Evolutionary conservation across 2,888 invertebrate genomes (phyloP), one percentile per base, ranked within the genome.

Genomic region (Callinectes sapidus): DNA sequence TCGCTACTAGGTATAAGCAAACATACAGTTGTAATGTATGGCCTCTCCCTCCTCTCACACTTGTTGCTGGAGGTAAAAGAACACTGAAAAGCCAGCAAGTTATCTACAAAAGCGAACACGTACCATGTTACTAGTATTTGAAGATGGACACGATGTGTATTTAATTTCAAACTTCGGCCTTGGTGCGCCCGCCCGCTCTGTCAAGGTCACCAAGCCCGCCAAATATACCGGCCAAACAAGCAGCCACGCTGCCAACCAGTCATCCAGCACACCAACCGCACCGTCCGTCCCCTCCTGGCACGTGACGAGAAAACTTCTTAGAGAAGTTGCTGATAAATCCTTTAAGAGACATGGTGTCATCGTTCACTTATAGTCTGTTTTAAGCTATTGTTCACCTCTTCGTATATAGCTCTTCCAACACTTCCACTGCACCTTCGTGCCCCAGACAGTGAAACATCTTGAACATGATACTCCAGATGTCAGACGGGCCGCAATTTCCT

Each of bases 191-290:
- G 77, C 90, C 66, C 77, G 86, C 92, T 92, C 90, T 92, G 48
- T 92, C 92, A 92, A 92, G 92, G 92, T 92, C 92, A 92, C 90
- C 35, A 32, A 90, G 87, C 90, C 61, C 87, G 92, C 92, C 92
- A 92, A 92, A 90, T 92, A 90, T 92, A 92, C 92, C 92, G 90
- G 87, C 92, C 92, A 92, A 92, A 92, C 89, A 87, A 66, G 35
- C 85, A 89, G 87, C 77, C 23, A 39, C 87, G 35, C 55, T 90
- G 90, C 77, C 92, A 90, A 87, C 92, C 87, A 90, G 54, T 90
- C 92, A 90, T 81, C 86, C 90, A 89, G 32, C 89, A 23, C 85
- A 86, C 88, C 55, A 91, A 55, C n/a, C 54, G 39, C 61, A 39
- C 35, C 42, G 35, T 55, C 39, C 42, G 23, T 55, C 39, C 42